Conservation (phyloP, 2,797 vertebrate genomes). For the Coreius guichenoti region DNA sequence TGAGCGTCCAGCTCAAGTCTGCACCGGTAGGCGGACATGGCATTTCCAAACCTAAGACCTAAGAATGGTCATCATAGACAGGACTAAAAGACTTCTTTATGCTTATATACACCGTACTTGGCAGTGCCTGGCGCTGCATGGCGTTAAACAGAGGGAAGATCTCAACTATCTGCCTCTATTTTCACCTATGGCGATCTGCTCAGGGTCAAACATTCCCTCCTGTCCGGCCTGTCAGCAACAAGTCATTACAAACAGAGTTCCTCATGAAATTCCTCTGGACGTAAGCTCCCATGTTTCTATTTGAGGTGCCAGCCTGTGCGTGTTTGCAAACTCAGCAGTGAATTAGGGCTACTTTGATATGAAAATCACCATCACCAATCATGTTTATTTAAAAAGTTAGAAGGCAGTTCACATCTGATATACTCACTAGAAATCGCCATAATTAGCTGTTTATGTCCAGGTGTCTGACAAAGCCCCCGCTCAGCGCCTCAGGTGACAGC, state of each 20-base stretch:
- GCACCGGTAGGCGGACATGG: not conserved
- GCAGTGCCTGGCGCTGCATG: not conserved
- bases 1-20: not conserved
- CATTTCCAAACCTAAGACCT: not conserved
- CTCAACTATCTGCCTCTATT: conserved; percentile 36
- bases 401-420: conserved; percentile 6
- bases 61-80: not conserved
- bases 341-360: conserved; percentile 37
- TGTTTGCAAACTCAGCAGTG: conserved; percentile 37
- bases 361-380: not conserved
- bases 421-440: conserved; percentile 46
- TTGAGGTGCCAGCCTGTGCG: conserved; percentile 28
- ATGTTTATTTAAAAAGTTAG: not conserved
- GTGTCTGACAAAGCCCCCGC: not conserved
- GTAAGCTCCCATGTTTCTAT: conserved; percentile 59
- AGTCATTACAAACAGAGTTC: conserved; percentile 68
- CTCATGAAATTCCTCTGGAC: conserved; percentile 62
- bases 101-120: not conserved
- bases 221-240: conserved; percentile 74
- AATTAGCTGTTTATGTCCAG: conserved; percentile 60
- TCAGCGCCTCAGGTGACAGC: conserved; percentile 9
- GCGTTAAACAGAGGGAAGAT: conserved; percentile 28
- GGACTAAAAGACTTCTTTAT: not conserved
- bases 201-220: conserved; percentile 50
- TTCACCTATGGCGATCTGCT: conserved; percentile 40